These are phyloP conservation scores for Cheilosia soror DNA, from an alignment of 2,888 invertebrate genomes.

Conservation along the genomic window DNA sequence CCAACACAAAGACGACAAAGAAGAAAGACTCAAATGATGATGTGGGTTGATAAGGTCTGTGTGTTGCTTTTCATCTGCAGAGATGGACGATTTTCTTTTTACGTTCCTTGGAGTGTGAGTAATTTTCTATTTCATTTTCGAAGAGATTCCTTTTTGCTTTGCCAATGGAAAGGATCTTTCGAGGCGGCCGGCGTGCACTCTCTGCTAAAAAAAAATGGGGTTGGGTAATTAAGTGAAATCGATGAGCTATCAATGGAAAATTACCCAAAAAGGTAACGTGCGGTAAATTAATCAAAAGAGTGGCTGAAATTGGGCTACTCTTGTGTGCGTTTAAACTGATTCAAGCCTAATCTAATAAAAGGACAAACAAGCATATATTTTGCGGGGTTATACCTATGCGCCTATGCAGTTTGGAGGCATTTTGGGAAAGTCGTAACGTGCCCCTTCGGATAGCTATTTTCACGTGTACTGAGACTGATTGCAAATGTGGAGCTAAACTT, in stretches of 20 bases:
- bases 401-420: too few species aligned
- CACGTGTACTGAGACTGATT: too few species aligned
- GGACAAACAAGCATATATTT: too few species aligned
- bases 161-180: not conserved
- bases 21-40: conserved; percentile 51
- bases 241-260: conserved; percentile 63
- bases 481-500: too few species aligned
- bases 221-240: conserved; percentile 71
- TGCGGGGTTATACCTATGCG: too few species aligned
- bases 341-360: too few species aligned
- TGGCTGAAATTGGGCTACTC: not conserved
- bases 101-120: conserved; percentile 65
- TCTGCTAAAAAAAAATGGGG: not conserved
- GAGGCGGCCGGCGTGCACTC: conserved; percentile 21
- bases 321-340: too few species aligned
- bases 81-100: conserved; percentile 48
- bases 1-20: conserved; percentile 25
- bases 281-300: not conserved
- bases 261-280: conserved; percentile 19
- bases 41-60: conserved; percentile 67
- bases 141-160: conserved; percentile 21
- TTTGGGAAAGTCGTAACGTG: too few species aligned
- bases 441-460: too few species aligned
- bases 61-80: conserved; percentile 69
- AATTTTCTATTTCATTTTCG: conserved; percentile 55